These are phyloP conservation scores for Drosophila pseudoananassae DNA, from an alignment of 1,140 invertebrate species.

Conservation along the genomic window DNA sequence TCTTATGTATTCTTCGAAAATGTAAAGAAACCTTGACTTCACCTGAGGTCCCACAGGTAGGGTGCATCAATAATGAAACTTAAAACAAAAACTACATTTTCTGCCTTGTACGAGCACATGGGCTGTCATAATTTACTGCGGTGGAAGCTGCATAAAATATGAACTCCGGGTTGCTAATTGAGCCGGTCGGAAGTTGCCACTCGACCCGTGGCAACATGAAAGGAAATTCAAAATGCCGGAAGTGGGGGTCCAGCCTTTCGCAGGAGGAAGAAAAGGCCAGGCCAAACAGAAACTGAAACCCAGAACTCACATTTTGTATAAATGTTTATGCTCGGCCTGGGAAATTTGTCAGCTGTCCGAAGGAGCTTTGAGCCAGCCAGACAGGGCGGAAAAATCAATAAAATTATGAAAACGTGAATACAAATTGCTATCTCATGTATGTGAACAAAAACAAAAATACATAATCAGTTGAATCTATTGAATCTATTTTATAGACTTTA, in stretches of 20 bases:
- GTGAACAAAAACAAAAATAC: slow-evolving; percentile 5
- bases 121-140: slow-evolving; percentile 49
- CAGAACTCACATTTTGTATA: slow-evolving; percentile 27
- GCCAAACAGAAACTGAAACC: slow-evolving; percentile 36
- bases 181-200: slow-evolving; percentile 37
- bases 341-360: slow-evolving; percentile 66
- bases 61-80: slow-evolving; percentile 37
- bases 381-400: slow-evolving; percentile 74
- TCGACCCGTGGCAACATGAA: slow-evolving; percentile 54
- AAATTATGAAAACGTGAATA: slow-evolving; percentile 78
- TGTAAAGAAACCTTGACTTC: neutral
- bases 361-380: slow-evolving; percentile 44
- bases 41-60: slow-evolving; percentile 18
- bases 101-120: slow-evolving; percentile 17
- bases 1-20: neutral
- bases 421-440: slow-evolving; percentile 52
- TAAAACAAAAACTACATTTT: slow-evolving; percentile 33
- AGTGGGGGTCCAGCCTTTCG: slow-evolving; percentile 11
- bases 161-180: slow-evolving; percentile 60
- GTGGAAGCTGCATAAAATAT: slow-evolving; percentile 53
- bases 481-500: neutral
- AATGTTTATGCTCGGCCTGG: slow-evolving; percentile 60
- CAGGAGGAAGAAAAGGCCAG: slow-evolving; percentile 3
- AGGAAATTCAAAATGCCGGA: slow-evolving; percentile 45
- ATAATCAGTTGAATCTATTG: slow-evolving; percentile 4